Base-by-base conservation (phyloP, 2,888 invertebrate genomes). In the Oscheius sp. region DNA sequence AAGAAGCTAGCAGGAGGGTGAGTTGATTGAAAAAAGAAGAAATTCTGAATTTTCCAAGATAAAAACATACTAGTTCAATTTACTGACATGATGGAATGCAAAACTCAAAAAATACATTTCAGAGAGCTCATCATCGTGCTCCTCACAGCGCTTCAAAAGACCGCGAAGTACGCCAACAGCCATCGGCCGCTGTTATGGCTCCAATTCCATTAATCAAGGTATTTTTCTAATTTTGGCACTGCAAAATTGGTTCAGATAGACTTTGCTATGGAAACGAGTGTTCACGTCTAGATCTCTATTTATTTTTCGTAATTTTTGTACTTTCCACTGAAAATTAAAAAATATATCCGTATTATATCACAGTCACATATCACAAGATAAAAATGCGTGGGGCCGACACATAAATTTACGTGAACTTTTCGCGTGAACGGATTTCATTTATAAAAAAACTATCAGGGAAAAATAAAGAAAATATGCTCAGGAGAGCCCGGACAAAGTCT, bases 191-290 rank as follows among this genome's bases (percentile, higher is more conserved):
- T 8, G 24, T 26, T 9, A 44, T 24, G 24, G 26, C 59, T 26
- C 26, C 41, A 17, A 59, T 59, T 59, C 59, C 59, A 3, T 26
- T 59, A n/a, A 59, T 59, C 44, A 59, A 59, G 54, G 54, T 54
- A 30, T n/a, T n/a, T n/a, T n/a, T n/a, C n/a, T n/a, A n/a, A n/a
- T n/a, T n/a, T n/a, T n/a, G n/a, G 20, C 41, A 6, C 14, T 36
- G 8, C 2, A 41, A 41, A 6, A 41, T 41, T 41, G 20, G 4
- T 41, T 41, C 41, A 41, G 50, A 50, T 62, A 6, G 32, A 44
- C 33, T 24, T 33, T 26, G 30, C 56, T 20, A 28, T 49, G 20
- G 70, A 73, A 44, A 70, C 65, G 65, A 70, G 65, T 68, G 68
- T 73, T 38, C 73, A 73, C 44, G 69, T 72, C 30, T 72, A 67